Evolutionary conservation across 2,888 invertebrate genomes (phyloP).

Genomic region (Cheilosia vernalis): DNA sequence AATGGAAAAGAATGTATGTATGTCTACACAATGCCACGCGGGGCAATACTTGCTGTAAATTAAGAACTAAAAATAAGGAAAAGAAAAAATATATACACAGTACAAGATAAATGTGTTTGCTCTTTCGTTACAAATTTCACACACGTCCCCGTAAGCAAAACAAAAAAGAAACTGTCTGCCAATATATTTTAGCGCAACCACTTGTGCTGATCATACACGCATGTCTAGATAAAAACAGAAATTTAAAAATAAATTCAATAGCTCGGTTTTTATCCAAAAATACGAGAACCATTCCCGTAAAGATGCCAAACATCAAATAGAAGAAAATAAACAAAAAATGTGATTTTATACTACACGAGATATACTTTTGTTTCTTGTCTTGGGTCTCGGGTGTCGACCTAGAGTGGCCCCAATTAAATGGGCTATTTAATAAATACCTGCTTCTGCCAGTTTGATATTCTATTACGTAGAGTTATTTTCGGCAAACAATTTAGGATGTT

Average conservation of each 20-base stretch:
- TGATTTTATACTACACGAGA: slow-evolving; percentile 6
- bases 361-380: slow-evolving; percentile 15
- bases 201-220: slow-evolving; percentile 14
- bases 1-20: too few relatives aligned
- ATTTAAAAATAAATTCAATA: slow-evolving; percentile 39
- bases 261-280: slow-evolving; percentile 27
- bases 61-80: neutral
- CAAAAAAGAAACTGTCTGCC: neutral
- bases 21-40: too few relatives aligned
- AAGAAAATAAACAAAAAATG: neutral
- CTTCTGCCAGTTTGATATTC: neutral
- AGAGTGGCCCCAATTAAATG: slow-evolving; percentile 9
- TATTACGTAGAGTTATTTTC: neutral
- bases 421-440: slow-evolving; percentile 6
- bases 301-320: slow-evolving; percentile 34
- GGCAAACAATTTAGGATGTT: neutral
- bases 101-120: neutral
- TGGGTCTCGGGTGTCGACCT: slow-evolving; percentile 28
- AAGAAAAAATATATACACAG: neutral
- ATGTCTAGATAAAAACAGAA: slow-evolving; percentile 18
- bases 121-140: neutral
- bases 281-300: slow-evolving; percentile 19
- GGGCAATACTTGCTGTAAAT: neutral
- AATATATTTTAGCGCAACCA: slow-evolving; percentile 3
- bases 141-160: neutral